Base-by-base conservation (phyloP, 1,140 invertebrate species). In the Atopsyche davidsoni region DNA sequence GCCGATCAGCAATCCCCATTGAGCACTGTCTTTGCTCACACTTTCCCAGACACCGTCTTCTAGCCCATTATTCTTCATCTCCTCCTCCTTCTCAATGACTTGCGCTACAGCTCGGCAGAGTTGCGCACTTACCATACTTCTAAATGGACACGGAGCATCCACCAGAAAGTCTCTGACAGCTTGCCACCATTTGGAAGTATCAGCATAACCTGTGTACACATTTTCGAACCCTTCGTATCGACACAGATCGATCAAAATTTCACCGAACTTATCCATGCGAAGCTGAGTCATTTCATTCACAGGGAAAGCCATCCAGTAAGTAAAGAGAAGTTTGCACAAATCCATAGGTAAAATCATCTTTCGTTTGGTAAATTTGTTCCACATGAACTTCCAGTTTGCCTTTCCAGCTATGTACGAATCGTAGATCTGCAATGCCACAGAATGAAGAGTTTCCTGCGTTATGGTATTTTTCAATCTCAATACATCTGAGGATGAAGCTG, bases 1-100 rank as follows among this genome's bases (percentile, higher is more conserved):
- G 50, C 85, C 86, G 16, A 90, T 85, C 6, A 95, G 68, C 21
- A 92, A 65, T 16, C 85, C 85, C 86, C 92, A 95, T 62, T 87
- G 80, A 47, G 89, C 85, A 57, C 83, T 80, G 63, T 95, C 91
- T 51, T 86, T 79, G 11, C 87, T 87, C 14, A 94, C 75, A 47
- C 83, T 83, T 68, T 94, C 91, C 87, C 86, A 94, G 21, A 83
- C 79, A 36, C 73, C 73, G 39, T 80, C 77, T 40, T 80, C 79
- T 19, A 46, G 21, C 14, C 41, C 51, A 23, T 48, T 58, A 13
- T 78, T 74, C 31, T 65, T 60, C 35, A 54, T 59, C 24, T 49
- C 64, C 43, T 66, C 69, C 0, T 57, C 51, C 41, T 50, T 59
- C 61, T 69, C 70, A 46, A 72, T 68, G 36, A 66, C 64, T 56